Evolutionary conservation across 92 coral and sea anemone genomes (phyloP), one percentile per base, ranked within the genome.

Genomic region (Epizoanthus fatuus): DNA sequence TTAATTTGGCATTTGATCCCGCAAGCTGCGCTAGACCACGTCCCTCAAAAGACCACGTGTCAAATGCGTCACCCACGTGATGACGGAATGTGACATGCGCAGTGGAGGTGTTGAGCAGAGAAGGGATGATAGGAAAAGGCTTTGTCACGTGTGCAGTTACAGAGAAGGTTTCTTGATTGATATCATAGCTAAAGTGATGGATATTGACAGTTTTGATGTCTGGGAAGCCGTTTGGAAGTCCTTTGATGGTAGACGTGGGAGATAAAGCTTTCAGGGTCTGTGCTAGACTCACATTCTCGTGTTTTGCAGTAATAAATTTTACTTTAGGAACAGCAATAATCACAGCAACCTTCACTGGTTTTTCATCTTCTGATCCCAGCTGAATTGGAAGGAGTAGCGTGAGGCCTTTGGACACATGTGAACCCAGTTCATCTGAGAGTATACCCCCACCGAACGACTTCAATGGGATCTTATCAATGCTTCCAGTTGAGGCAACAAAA

Each of bases 401-500:
- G 9, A 97, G 68, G 3, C 99, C 99, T 45, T 96, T 87, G 3
- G 98, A 93, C 47, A 97, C 96, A 69, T 92, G 95, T 8, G 98
- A 93, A 10, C 96, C 97, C 9, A 97, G 79, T 25, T 95, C 97
- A 5, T 88, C 89, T 5, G 98, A 89, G 51, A 97, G 74, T 59
- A 95, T 91, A 11, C 99, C 99, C 3, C 90, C 98, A 7, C 99
- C 98, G 37, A 97, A 97, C 0, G 96, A 96, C 69, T 86, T 95
- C 57, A 97, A 81, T 4, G 96, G 98, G 15, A 97, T 92, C 49
- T 95, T 93, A 45, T 97, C 98, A 1, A 97, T 95, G 45, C 92
- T 95, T 51, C 91, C 98, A 32, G 99, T 95, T 1, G 99, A 97
- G 15, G 99, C 99, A 49, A 93, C 99, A 56, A 97, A 97, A 56